Evolutionary conservation across 2,113 vertebrate genomes (phyloP).

Genomic region (Leuciscus idus): DNA sequence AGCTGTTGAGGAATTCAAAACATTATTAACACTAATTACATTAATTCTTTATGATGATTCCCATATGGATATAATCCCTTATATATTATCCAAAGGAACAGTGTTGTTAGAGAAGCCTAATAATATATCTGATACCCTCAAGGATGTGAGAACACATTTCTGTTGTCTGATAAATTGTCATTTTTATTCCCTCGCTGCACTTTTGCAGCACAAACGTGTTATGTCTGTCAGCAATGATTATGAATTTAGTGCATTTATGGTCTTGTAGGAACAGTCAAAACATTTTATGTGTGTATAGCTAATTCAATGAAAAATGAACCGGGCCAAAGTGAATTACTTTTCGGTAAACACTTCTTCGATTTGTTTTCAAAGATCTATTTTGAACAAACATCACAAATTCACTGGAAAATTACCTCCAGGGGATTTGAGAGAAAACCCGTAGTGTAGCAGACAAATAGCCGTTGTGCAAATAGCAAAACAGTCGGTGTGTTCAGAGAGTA

Average conservation of each 20-base stretch:
- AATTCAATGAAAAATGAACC: slow-evolving; percentile 57
- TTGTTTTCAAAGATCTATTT: slow-evolving; percentile 57
- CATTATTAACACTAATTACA: not conserved
- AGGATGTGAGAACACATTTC: slow-evolving; percentile 11
- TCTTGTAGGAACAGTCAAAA: slow-evolving; percentile 59
- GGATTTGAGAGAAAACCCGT: slow-evolving; percentile 27
- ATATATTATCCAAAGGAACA: not conserved
- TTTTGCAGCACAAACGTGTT: slow-evolving; percentile 53
- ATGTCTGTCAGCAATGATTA: slow-evolving; percentile 59
- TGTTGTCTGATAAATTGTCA: slow-evolving; percentile 35
- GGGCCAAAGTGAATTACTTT: slow-evolving; percentile 47
- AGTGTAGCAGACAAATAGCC: slow-evolving; percentile 44
- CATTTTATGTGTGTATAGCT: slow-evolving; percentile 54
- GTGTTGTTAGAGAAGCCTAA: slow-evolving; percentile 11
- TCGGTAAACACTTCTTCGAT: slow-evolving; percentile 53
- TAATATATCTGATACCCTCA: not conserved
- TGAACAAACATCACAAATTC: slow-evolving; percentile 57
- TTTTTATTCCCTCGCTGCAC: slow-evolving; percentile 2
- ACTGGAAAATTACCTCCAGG: slow-evolving; percentile 36
- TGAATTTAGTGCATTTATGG: slow-evolving; percentile 54
- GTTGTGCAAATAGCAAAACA: slow-evolving; percentile 24
- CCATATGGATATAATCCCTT: not conserved
- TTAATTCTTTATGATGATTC: not conserved
- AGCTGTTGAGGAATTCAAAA: not conserved
- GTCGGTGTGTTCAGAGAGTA: slow-evolving; percentile 35